Base-by-base conservation (phyloP, 2,888 invertebrate genomes). In the Eremobia ochroleuca region DNA sequence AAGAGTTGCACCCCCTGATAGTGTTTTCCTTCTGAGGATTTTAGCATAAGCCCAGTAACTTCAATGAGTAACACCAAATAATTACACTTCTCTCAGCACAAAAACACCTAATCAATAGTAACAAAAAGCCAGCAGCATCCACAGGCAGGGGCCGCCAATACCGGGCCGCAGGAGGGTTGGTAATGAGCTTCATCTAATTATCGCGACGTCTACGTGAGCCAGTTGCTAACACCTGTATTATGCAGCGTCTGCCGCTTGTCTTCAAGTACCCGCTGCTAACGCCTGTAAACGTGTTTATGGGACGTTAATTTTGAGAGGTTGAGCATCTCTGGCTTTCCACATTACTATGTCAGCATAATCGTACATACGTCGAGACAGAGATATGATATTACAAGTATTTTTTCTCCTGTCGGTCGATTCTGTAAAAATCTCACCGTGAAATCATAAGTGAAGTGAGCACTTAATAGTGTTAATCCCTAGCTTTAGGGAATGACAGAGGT, bases 111-210 rank as follows among this genome's bases (percentile, higher is more conserved):
- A 86, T 89, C 86, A 88, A 89, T 85, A 88, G 78, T 62, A 83
- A 79, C 80, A 80, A 81, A 80, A 85, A 81, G 81, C 72, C 71
- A 67, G 15, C 71, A 76, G 69, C 77, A 73, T 68, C 69, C 73
- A 75, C 62, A 76, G 83, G 83, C 86, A 87, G 85, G 81, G 82
- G 81, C 67, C 70, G 79, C 84, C 89, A 85, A 89, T 87, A 91
- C 88, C 86, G 82, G 75, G 78, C 87, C 81, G 86, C 82, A 78
- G 80, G 82, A 80, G 88, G 89, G 88, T 75, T 77, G 84, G 87
- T 92, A 92, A 92, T 92, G 93, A 92, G 92, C 89, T 87, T 91
- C 90, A 93, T 93, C 92, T 93, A 93, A 93, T 93, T 93, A 93
- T 88, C 85, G 90, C 81, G 86, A 84, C 72, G 77, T 34, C 85